These are phyloP conservation scores for Himalopsyche tibetana DNA, from an alignment of 2,888 invertebrate genomes.

Conservation along the genomic window DNA sequence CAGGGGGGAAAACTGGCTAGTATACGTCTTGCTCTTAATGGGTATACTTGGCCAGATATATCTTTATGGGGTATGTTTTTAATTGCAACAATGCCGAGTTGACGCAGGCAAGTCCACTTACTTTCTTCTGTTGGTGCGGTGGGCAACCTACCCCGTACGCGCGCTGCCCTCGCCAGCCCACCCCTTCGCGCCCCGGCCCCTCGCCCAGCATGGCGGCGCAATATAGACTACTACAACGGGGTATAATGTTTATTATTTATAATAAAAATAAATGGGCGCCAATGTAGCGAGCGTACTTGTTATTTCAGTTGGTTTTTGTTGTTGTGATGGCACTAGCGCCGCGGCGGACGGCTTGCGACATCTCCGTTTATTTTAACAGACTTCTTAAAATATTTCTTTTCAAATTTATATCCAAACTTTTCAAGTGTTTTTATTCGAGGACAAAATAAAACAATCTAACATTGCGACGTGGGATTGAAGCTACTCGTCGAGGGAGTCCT, in stretches of 20 bases:
- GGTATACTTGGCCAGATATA: too few species aligned
- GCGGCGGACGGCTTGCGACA: constrained; percentile 25
- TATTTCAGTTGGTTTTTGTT: constrained; percentile 59
- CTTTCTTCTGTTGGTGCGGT: constrained; percentile 1
- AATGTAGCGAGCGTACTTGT: constrained; percentile 60
- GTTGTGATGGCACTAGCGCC: constrained; percentile 28
- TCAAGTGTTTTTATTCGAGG: constrained; percentile 42
- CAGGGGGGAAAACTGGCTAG: too few species aligned
- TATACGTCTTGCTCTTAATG: too few species aligned
- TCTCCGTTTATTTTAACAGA: constrained; percentile 38
- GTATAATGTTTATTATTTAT: constrained; percentile 62
- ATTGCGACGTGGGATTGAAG: constrained; percentile 5
- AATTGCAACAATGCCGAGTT: constrained; percentile 15
- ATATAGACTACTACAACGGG: constrained; percentile 44
- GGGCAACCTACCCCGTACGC: constrained; percentile 22
- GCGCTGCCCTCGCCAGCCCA: constrained; percentile 1
- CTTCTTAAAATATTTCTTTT: constrained; percentile 42
- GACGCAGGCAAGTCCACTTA: constrained; percentile 8
- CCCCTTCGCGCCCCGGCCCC: not conserved
- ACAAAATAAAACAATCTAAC: constrained; percentile 35
- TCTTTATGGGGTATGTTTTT: constrained; percentile 1
- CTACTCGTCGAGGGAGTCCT: constrained; percentile 3
- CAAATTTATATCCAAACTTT: constrained; percentile 43
- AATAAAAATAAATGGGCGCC: constrained; percentile 63
- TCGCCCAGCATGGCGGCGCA: constrained; percentile 7